Evolutionary conservation across 2,113 vertebrate species (phyloP).

Genomic region (Otolemur garnettii): DNA sequence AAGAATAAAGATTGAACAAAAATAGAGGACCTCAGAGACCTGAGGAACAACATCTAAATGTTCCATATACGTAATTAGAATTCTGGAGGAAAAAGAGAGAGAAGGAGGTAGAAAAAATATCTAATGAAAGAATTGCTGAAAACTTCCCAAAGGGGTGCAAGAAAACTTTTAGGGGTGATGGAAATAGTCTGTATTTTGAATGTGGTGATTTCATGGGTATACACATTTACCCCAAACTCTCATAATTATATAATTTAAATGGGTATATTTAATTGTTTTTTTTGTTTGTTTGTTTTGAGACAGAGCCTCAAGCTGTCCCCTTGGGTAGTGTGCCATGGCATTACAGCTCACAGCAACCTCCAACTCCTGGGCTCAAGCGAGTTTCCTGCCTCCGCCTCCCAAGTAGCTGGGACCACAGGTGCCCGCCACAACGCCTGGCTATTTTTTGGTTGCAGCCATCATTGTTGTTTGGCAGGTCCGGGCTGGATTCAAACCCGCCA

Average conservation of each 20-base stretch:
- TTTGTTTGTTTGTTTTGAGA: too few relatives aligned
- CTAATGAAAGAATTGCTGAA: background rate
- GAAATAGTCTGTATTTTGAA: background rate
- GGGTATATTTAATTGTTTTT: background rate
- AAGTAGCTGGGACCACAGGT: too few relatives aligned
- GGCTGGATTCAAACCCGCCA: too few relatives aligned
- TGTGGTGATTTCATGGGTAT: background rate
- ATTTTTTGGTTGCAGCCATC: too few relatives aligned
- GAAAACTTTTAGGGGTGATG: background rate
- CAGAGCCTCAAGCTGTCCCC: too few relatives aligned
- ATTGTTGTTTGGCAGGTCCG: too few relatives aligned
- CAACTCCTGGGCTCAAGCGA: too few relatives aligned
- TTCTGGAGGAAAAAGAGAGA: background rate
- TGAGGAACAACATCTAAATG: background rate
- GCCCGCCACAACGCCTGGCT: too few relatives aligned
- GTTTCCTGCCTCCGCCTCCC: too few relatives aligned
- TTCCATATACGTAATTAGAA: background rate
- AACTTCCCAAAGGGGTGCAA: constrained; percentile 21
- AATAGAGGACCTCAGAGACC: background rate
- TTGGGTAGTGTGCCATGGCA: too few relatives aligned
- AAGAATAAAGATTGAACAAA: background rate
- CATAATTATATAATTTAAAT: background rate
- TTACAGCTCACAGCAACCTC: too few relatives aligned
- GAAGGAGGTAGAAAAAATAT: background rate
- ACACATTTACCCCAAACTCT: background rate